phyloP scores from a whole-genome alignment of 2,113 vertebrate species.

The Reinhardtius hippoglossoides region DNA sequence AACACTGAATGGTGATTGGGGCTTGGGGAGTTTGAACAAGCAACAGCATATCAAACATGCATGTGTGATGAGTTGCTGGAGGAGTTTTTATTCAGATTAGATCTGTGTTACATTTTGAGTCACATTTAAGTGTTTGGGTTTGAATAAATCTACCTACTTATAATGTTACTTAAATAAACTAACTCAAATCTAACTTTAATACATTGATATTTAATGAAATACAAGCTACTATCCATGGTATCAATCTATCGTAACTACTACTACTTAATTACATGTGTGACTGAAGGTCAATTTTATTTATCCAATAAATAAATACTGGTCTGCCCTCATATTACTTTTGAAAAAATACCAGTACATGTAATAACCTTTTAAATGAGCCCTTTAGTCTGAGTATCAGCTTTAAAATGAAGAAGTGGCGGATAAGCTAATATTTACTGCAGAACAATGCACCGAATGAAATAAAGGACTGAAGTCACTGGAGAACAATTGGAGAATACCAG shows the following conservation, averaged over 20 bases:
- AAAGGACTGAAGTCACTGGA: constrained; percentile 5
- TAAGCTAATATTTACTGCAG: constrained; percentile 12
- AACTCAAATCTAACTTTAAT: not conserved
- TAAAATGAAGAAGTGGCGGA: not conserved
- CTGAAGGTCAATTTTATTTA: not conserved
- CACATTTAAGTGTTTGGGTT: not conserved
- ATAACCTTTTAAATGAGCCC: not conserved
- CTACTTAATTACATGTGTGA: not conserved
- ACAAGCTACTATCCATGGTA: no score
- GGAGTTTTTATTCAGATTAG: not conserved
- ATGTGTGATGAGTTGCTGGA: not conserved
- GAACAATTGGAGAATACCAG: constrained; percentile 21
- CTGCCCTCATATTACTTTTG: not conserved
- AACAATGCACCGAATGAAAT: constrained; percentile 3
- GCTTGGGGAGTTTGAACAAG: constrained; percentile 2
- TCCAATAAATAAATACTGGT: not conserved
- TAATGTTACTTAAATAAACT: not conserved
- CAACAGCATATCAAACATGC: constrained; percentile 27
- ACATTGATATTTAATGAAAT: not conserved
- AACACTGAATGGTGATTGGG: constrained; percentile 29
- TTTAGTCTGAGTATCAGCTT: not conserved
- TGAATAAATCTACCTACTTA: not conserved
- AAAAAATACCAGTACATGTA: not conserved
- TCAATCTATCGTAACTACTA: not conserved
- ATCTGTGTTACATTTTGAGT: not conserved